phyloP scores from a whole-genome alignment of 2,888 invertebrate genomes.

The Hecatera dysodea region DNA sequence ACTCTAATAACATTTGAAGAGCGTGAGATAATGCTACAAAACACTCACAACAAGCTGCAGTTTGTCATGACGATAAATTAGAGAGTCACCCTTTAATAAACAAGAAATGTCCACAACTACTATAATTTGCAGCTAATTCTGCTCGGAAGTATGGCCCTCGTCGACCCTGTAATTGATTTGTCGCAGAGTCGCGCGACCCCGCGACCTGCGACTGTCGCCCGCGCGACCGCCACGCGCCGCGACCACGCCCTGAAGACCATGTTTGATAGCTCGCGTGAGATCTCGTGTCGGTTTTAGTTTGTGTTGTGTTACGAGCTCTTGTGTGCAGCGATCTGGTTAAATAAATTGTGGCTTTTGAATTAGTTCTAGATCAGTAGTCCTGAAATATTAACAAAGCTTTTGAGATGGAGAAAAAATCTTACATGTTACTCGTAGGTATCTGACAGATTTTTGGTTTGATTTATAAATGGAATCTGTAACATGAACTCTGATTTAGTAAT shows the following conservation, averaged over 20 bases:
- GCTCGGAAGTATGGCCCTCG: conserved; percentile 82
- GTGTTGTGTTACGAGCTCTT: conserved; percentile 53
- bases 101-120: conserved; percentile 82
- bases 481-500: not conserved
- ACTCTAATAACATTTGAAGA: conserved; percentile 9
- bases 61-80: conserved; percentile 81
- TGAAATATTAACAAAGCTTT: not conserved
- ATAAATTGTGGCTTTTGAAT: conserved; percentile 22
- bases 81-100: conserved; percentile 81
- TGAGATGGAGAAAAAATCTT: too few relatives aligned
- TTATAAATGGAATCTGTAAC: not conserved
- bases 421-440: not conserved
- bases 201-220: conserved; percentile 70
- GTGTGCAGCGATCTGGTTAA: conserved; percentile 47
- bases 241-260: conserved; percentile 73
- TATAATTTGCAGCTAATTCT: conserved; percentile 88
- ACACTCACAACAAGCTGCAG: conserved; percentile 59
- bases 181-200: conserved; percentile 77
- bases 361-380: not conserved
- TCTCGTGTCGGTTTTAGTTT: conserved; percentile 72
- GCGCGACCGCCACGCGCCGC: conserved; percentile 76
- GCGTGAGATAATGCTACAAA: conserved; percentile 55
- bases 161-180: conserved; percentile 89
- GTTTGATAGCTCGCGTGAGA: conserved; percentile 81
- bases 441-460: not conserved